Base-by-base conservation (phyloP, 2,888 invertebrate genomes). In the Agonum fuliginosum region DNA sequence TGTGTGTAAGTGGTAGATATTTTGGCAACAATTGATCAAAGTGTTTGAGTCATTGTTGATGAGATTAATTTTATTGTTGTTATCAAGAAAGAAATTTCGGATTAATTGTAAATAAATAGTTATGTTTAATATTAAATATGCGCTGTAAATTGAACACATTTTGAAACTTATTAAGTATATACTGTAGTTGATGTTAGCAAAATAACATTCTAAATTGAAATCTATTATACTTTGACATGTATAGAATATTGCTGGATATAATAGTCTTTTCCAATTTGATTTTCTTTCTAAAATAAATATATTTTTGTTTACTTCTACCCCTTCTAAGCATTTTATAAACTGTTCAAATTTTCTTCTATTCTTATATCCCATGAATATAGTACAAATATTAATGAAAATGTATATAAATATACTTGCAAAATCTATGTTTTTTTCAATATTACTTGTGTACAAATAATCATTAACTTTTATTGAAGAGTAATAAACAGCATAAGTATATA, bases 261-360 rank as follows among this genome's bases (percentile, higher is more conserved):
- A 5, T 24, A 58, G 3, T 1, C 8, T n/a, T 12, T 3, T 24
- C 22, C 24, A 58, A 27, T 58, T 58, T 20, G 10, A 8, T 58
- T 58, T 58, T 58, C 27, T 10, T 30, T 30, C 14, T 27, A 6
- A 14, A 3, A 14, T 12, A 58, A 24, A 30, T 12, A 30, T 8
- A 27, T 30, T 58, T 58, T 4, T 24, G 8, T 58, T 19, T 1
- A 27, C 14, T 12, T 12, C 8, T 4, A 30, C 27, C 4, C 6
- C n/a, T 5, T 58, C 12, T 58, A 58, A 27, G 12, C 12, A 2
- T 14, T 2, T 0, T 12, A 27, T 12, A 58, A 3, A 58, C 12
- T 58, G 12, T 70, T 70, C 24, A 46, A 70, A 70, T 22, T 46
- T 43, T 27, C 24, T 62, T 24, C 27, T 22, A 24, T 70, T 22